Conservation (phyloP, 2,113 vertebrate species). For the Salvelinus sp. region DNA sequence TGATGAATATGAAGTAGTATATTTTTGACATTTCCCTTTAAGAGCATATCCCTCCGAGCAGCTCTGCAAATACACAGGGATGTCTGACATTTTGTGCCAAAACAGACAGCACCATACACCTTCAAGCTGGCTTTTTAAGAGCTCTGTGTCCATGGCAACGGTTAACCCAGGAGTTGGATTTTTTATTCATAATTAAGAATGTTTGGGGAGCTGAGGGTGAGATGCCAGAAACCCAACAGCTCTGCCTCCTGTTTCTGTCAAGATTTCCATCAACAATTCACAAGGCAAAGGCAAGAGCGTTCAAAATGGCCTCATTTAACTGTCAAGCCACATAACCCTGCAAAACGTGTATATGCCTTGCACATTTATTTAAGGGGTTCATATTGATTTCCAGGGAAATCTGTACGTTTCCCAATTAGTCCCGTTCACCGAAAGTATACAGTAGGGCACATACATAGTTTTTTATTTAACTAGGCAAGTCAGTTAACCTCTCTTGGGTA, state of each 20-base stretch:
- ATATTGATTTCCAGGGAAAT: not conserved
- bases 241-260: slow-evolving; percentile 1
- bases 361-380: not conserved
- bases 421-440: not conserved
- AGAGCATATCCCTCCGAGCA: slow-evolving; percentile 23
- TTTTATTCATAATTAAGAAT: slow-evolving; percentile 57
- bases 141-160: slow-evolving; percentile 53
- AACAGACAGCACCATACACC: not conserved
- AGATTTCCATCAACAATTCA: not conserved
- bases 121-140: slow-evolving; percentile 31
- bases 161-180: slow-evolving; percentile 36
- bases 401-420: not conserved
- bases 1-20: too few species aligned
- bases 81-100: not conserved
- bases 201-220: slow-evolving; percentile 29
- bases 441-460: not conserved
- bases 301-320: slow-evolving; percentile 1
- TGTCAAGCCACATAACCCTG: slow-evolving; percentile 3
- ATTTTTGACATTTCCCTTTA: slow-evolving; percentile 2
- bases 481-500: too few species aligned
- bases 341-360: slow-evolving; percentile 7
- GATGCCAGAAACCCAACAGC: slow-evolving; percentile 45
- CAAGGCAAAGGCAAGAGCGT: not conserved
- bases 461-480: too few species aligned
- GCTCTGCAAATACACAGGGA: slow-evolving; percentile 12